phyloP scores from a whole-genome alignment of 1,140 invertebrate species.

The Microplitis mediator region DNA sequence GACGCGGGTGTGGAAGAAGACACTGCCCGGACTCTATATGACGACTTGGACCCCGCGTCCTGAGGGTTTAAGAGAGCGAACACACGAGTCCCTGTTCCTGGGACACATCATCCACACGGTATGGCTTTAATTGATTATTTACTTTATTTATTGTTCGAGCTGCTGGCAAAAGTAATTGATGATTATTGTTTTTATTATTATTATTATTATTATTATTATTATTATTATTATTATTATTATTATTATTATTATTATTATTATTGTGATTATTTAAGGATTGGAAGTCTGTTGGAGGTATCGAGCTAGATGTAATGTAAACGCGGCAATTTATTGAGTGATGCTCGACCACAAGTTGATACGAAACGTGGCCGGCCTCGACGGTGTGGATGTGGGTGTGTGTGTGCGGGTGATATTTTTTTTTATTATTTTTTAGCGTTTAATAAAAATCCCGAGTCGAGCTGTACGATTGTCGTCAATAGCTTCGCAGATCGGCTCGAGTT shows the following conservation, averaged over 20 bases:
- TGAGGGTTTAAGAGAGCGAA: neutral
- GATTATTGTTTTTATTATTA: no score
- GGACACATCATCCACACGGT: neutral
- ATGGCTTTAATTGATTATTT: neutral
- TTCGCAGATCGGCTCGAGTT: neutral
- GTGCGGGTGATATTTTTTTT: neutral
- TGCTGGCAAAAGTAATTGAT: no score
- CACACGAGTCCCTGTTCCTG: neutral
- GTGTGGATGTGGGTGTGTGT: neutral
- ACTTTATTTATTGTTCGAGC: no score
- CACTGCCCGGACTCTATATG: neutral
- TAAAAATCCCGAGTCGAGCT: no score
- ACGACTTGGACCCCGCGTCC: no score
- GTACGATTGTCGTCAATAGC: neutral
- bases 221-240: no score
- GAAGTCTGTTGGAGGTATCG: no score
- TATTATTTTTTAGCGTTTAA: neutral
- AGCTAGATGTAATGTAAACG: neutral
- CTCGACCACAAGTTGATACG: conserved; percentile 4
- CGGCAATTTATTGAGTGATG: neutral
- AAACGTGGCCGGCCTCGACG: conserved; percentile 3
- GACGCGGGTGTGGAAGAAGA: conserved; percentile 1
- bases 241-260: no score
- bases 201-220: no score
- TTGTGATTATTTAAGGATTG: no score